phyloP scores from a whole-genome alignment of 2,888 invertebrate species.

The Phorcus lineatus region DNA sequence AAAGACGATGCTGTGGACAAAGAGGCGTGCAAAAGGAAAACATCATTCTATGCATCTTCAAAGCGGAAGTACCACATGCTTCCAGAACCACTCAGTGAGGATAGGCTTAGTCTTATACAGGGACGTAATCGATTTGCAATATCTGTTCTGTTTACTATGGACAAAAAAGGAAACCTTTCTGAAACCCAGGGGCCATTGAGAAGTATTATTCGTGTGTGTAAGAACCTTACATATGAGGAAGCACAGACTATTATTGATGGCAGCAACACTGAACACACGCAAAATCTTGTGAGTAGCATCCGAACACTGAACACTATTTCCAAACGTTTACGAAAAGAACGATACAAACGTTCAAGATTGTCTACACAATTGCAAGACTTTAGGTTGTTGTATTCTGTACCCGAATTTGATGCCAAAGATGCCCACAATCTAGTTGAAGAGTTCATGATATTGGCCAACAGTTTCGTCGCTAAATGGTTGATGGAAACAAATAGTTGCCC shows the following conservation, averaged over 20 bases:
- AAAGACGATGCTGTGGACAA: slow-evolving; percentile 46
- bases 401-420: slow-evolving; percentile 16
- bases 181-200: slow-evolving; percentile 18
- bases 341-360: slow-evolving; percentile 35
- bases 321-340: slow-evolving; percentile 27
- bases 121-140: slow-evolving; percentile 46
- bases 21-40: slow-evolving; percentile 47
- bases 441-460: slow-evolving; percentile 46
- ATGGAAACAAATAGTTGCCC: slow-evolving; percentile 20
- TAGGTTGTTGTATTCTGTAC: slow-evolving; percentile 25
- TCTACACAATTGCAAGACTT: slow-evolving; percentile 38
- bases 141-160: slow-evolving; percentile 51
- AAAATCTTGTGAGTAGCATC: slow-evolving; percentile 20
- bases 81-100: slow-evolving; percentile 54
- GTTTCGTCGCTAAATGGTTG: slow-evolving; percentile 34
- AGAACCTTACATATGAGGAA: slow-evolving; percentile 48
- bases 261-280: background rate
- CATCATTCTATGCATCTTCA: slow-evolving; percentile 45
- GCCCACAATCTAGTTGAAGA: slow-evolving; percentile 49
- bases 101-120: slow-evolving; percentile 51
- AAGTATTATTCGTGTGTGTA: slow-evolving; percentile 32
- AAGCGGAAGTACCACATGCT: slow-evolving; percentile 48
- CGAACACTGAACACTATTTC: slow-evolving; percentile 35
- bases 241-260: slow-evolving; percentile 48
- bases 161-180: slow-evolving; percentile 38